A percentile compares a stretch with the other conserved stretches of the same genome.
Conservation (phyloP, 2,113 vertebrate species). For the Vidua chalybeata region DNA sequence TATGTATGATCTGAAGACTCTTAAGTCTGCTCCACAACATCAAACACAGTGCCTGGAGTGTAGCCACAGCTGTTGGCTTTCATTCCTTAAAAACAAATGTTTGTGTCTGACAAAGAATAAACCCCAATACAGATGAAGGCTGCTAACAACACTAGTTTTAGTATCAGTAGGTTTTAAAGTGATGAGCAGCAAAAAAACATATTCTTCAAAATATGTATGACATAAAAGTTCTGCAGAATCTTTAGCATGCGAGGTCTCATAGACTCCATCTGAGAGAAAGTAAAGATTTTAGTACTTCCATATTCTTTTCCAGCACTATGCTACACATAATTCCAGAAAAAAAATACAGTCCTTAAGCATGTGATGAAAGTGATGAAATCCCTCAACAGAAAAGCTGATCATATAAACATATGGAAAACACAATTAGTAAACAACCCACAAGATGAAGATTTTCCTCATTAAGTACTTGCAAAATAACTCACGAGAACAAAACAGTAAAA, state of each 20-base stretch:
- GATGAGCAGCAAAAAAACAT: neutral
- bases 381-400: neutral
- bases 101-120: neutral
- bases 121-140: neutral
- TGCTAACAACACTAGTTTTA: neutral
- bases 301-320: neutral
- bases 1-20: neutral
- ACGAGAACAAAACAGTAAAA: slow-evolving; percentile 5
- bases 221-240: neutral
- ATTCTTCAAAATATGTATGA: neutral
- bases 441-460: neutral
- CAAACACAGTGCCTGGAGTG: neutral
- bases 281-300: neutral
- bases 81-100: neutral
- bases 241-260: neutral
- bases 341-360: neutral
- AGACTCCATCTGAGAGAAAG: neutral
- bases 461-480: neutral
- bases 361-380: neutral
- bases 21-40: neutral
- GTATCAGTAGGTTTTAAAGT: neutral
- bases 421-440: neutral
- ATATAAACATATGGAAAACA: slow-evolving; percentile 21
- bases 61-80: neutral
- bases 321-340: neutral